Conservation (phyloP, 2,113 vertebrate species). For the Nansenia antarctica region DNA sequence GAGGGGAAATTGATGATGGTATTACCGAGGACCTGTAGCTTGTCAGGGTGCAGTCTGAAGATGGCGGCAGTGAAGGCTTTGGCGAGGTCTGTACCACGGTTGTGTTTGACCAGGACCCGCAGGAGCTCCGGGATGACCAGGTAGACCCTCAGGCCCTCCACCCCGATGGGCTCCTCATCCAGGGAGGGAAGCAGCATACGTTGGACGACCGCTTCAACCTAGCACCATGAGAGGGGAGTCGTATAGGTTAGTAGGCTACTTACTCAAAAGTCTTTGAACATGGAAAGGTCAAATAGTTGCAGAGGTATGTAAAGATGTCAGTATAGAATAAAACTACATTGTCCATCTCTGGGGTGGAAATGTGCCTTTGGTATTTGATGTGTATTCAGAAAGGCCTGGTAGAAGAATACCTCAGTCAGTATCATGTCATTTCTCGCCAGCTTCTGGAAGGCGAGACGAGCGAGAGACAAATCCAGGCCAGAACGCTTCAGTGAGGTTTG, state of each 20-base stretch:
- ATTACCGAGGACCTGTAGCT: conserved; percentile 31
- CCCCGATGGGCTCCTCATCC: background rate
- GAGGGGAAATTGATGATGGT: background rate
- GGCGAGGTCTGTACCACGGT: conserved; percentile 1
- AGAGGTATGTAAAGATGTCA: background rate
- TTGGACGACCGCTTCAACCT: conserved; percentile 37
- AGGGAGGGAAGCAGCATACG: conserved; percentile 25
- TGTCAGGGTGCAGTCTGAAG: conserved; percentile 19
- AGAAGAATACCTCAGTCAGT: conserved; percentile 44
- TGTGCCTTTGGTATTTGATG: too few species aligned
- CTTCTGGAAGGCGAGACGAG: conserved; percentile 35
- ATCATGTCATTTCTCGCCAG: conserved; percentile 27
- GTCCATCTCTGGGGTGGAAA: too few species aligned
- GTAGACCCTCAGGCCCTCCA: conserved; percentile 49
- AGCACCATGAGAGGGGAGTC: background rate
- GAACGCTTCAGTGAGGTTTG: conserved; percentile 22
- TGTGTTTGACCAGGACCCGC: conserved; percentile 1
- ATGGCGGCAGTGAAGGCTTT: conserved; percentile 21
- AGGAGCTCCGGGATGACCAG: conserved; percentile 50
- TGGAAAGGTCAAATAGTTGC: background rate
- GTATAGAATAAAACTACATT: too few species aligned
- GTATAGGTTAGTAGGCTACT: too few species aligned
- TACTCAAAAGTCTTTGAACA: background rate
- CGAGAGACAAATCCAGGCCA: conserved; percentile 47
- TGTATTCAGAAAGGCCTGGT: too few species aligned